Conservation (phyloP, 2,888 invertebrate species). For the Clepsis dumicolana region DNA sequence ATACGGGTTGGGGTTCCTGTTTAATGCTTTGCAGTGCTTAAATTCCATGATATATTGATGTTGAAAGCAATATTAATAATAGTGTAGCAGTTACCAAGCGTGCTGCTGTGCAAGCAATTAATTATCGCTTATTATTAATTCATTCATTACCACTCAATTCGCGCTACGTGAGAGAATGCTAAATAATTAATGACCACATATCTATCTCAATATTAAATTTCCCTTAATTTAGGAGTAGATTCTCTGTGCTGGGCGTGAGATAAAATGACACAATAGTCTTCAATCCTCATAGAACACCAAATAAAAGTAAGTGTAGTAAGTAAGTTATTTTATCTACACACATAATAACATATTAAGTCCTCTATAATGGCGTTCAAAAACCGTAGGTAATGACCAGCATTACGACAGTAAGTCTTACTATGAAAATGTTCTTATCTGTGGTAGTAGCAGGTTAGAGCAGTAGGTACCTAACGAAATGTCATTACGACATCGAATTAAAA, state of each 20-base stretch:
- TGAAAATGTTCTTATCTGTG: no score
- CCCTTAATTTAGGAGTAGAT: background rate
- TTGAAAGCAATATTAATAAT: slow-evolving; percentile 22
- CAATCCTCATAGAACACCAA: no score
- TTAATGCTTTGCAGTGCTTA: background rate
- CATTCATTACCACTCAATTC: slow-evolving; percentile 23
- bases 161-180: slow-evolving; percentile 13
- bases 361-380: no score
- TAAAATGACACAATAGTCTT: no score
- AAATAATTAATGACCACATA: slow-evolving; percentile 24
- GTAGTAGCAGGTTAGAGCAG: no score
- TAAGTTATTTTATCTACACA: no score
- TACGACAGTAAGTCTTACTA: no score
- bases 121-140: slow-evolving; percentile 27
- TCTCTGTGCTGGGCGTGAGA: background rate
- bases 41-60: background rate
- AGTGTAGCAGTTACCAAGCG: slow-evolving; percentile 5
- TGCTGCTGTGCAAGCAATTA: slow-evolving; percentile 30
- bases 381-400: no score
- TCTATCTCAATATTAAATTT: slow-evolving; percentile 22
- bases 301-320: no score
- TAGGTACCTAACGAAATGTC: no score
- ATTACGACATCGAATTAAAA: no score
- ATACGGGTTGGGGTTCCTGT: background rate
- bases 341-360: no score